Percentiles rank a stretch among this genome's conserved stretches.
Conservation (phyloP, 2,113 vertebrate genomes). For the Alexandromys fortis region DNA sequence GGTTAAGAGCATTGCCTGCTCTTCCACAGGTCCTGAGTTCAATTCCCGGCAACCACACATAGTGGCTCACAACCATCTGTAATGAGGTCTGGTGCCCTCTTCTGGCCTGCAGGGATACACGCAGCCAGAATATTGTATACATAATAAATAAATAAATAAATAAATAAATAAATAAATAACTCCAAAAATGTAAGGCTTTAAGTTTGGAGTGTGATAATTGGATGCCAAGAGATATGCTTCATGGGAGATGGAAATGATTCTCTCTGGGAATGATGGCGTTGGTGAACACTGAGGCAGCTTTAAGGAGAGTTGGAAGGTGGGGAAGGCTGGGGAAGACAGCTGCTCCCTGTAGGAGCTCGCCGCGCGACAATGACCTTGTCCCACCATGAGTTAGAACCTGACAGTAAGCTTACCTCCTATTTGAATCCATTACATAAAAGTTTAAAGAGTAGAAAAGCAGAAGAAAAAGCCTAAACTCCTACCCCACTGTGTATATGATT, state of each 20-base stretch:
- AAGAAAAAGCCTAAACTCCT: neutral
- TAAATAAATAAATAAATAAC: too few species aligned
- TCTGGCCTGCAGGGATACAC: too few species aligned
- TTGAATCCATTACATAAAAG: constrained; percentile 23
- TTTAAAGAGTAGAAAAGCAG: constrained; percentile 44
- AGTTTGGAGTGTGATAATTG: neutral
- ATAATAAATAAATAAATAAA: too few species aligned
- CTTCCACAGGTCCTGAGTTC: too few species aligned
- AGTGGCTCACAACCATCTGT: too few species aligned
- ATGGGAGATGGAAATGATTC: neutral
- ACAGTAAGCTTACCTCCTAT: neutral
- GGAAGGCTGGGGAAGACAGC: neutral
- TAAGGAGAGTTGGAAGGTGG: neutral
- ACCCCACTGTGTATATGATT: constrained; percentile 41
- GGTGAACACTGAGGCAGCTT: neutral
- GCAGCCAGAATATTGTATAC: neutral
- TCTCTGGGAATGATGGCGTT: neutral
- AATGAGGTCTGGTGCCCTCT: too few species aligned
- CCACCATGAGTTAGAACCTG: neutral
- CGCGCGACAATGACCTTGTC: neutral
- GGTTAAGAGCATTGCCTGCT: too few species aligned
- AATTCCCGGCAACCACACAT: too few species aligned
- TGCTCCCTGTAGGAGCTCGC: neutral
- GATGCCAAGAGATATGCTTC: neutral
- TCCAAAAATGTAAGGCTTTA: neutral